Evolutionary conservation across 2,888 invertebrate genomes (phyloP).

Genomic region (Hoplodrina blanda): DNA sequence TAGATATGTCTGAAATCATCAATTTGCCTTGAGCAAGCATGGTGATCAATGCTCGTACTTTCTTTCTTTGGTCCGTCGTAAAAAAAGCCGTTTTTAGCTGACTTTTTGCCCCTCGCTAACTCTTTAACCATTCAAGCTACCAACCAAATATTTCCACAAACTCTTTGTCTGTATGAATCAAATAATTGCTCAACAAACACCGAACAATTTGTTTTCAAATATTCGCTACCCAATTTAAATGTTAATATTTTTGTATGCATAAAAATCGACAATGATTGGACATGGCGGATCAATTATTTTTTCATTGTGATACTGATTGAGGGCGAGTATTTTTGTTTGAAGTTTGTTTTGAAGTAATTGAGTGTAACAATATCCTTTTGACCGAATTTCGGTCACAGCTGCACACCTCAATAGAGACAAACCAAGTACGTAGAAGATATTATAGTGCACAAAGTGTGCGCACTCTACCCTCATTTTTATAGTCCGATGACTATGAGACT

Average conservation of each 20-base stretch:
- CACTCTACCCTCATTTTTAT: too few species aligned
- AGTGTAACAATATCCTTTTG: not conserved
- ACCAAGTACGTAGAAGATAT: too few species aligned
- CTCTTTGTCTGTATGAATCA: not conserved
- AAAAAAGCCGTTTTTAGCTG: too few species aligned
- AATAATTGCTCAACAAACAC: conserved; percentile 37
- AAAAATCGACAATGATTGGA: conserved; percentile 69
- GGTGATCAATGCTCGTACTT: too few species aligned
- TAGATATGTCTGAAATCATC: too few species aligned
- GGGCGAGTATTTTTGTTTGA: conserved; percentile 22
- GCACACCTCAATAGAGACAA: not conserved
- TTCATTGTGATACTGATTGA: conserved; percentile 55
- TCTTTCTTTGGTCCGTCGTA: too few species aligned
- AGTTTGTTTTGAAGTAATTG: conserved; percentile 28
- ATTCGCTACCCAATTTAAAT: conserved; percentile 76
- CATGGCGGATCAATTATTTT: conserved; percentile 54
- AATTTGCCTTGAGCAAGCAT: too few species aligned
- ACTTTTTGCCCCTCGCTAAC: too few species aligned
- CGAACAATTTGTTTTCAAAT: conserved; percentile 58
- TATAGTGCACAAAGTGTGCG: too few species aligned
- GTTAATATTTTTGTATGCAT: conserved; percentile 76
- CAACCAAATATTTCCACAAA: not conserved
- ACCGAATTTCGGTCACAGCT: too few species aligned
- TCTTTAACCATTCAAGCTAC: not conserved
- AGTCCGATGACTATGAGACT: too few species aligned